Evolutionary conservation across 2,888 invertebrate species (phyloP).

Genomic region (Teleogryllus oceanicus): DNA sequence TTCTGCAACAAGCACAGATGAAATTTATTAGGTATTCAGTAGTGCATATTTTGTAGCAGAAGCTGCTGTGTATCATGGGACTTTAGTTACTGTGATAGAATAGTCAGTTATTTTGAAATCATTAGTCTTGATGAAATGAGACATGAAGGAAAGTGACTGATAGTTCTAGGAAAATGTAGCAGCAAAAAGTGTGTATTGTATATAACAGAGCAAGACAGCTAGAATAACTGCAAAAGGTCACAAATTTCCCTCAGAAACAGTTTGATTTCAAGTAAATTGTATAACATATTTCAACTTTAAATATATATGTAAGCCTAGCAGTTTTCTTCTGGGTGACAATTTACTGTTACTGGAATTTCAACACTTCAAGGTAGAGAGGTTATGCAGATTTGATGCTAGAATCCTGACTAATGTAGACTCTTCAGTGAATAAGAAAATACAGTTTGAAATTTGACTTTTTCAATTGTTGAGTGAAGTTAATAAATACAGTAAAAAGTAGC

Average conservation of each 20-base stretch:
- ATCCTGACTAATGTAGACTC: neutral
- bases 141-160: neutral
- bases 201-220: neutral
- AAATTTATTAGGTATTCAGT: neutral
- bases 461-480: neutral
- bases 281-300: neutral
- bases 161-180: conserved; percentile 7
- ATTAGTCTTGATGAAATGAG: neutral
- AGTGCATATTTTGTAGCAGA: neutral
- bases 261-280: neutral
- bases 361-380: conserved; percentile 1
- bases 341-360: conserved; percentile 6
- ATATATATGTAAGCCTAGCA: neutral
- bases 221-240: neutral
- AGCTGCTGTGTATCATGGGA: neutral
- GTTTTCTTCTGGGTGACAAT: neutral
- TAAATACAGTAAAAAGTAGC: neutral
- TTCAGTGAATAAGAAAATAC: neutral
- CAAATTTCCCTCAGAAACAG: neutral
- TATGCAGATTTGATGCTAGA: neutral
- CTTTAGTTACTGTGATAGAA: conserved; percentile 2
- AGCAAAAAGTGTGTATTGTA: neutral
- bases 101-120: neutral
- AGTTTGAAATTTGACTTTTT: neutral
- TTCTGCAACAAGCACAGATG: neutral